Base-by-base conservation (phyloP, 2,113 vertebrate genomes). In the Chamaea fasciata region DNA sequence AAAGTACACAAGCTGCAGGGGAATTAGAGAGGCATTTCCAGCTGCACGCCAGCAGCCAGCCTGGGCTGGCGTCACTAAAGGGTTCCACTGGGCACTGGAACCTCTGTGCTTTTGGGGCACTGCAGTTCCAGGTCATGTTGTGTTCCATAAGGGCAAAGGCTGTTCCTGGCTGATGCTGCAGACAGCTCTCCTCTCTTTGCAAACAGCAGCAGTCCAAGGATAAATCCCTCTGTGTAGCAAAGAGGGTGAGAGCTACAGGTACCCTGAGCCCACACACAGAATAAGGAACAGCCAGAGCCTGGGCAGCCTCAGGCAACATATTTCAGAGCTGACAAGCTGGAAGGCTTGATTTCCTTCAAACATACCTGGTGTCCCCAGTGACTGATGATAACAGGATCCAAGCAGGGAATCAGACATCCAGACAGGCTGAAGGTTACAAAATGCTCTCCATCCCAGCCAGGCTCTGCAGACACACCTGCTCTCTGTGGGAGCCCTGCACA, bases 251-350 rank as follows among this genome's bases (percentile, higher is more conserved):
- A 95, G 57, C 87, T 82, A 91, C 79, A 59, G 82, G 81, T 28
- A 70, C 70, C 71, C 82, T 67, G 7, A 83, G 42, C 55, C 87
- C 87, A 94, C 41, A 31, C 47, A 49, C 1, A 2, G 83, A 79
- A 87, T 74, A 68, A 92, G 55, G 84, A 90, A 83, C 67, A 83
- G 60, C 37, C 79, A 92, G 41, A 89, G 57, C 26, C 44, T 65
- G 87, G 74, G 87, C 74, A 91, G 94, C 96, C 95, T 65, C 53
- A 89, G 95, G 91, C 74, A 79, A 76, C 69, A 10, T 53, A 82
- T 85, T 91, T 92, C 91, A 95, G 70, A 92, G 35, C 69, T 91
- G 91, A 94, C 87, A 95, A 87, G 89, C 74, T 92, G 81, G 83
- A 62, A 87, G 89, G 33, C 37, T 84, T 92, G 91, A 89, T 89